phyloP scores from a whole-genome alignment of 2,113 vertebrate species.

The Anoplopoma fimbria region DNA sequence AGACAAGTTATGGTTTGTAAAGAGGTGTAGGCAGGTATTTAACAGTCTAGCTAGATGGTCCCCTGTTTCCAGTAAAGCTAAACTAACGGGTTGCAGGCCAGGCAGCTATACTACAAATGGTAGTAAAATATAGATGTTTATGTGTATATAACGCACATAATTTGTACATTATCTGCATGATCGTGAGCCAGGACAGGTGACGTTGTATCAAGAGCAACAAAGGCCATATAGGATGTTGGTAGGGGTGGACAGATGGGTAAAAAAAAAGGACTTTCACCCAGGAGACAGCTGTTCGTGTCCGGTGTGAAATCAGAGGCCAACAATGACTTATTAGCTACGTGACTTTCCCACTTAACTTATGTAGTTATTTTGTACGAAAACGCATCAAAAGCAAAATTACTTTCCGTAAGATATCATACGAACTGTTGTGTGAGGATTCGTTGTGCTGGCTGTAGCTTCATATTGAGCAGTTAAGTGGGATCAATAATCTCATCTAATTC shows the following conservation, averaged over 20 bases:
- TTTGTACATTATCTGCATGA: not conserved
- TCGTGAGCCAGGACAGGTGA: too few species aligned
- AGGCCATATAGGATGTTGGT: too few species aligned
- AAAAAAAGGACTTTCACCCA: not conserved
- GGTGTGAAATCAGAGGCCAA: not conserved
- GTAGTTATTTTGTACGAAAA: not conserved
- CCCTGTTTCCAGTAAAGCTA: not conserved
- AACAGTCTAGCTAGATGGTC: not conserved
- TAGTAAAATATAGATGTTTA: not conserved
- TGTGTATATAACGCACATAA: not conserved
- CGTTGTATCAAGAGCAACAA: too few species aligned
- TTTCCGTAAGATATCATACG: too few species aligned
- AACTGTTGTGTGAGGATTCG: too few species aligned
- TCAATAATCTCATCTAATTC: not conserved
- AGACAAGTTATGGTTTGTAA: not conserved
- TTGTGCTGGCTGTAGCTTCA: not conserved
- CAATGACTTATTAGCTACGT: too few species aligned
- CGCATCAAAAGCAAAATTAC: not conserved
- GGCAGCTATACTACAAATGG: not conserved
- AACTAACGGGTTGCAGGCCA: not conserved
- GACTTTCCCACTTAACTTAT: too few species aligned
- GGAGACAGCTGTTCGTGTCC: not conserved
- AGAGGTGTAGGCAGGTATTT: not conserved
- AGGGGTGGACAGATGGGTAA: too few species aligned
- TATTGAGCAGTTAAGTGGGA: too few species aligned